Evolutionary conservation across 2,113 vertebrate genomes (phyloP), one percentile per base, ranked within the genome.

Genomic region (Thymallus thymallus): DNA sequence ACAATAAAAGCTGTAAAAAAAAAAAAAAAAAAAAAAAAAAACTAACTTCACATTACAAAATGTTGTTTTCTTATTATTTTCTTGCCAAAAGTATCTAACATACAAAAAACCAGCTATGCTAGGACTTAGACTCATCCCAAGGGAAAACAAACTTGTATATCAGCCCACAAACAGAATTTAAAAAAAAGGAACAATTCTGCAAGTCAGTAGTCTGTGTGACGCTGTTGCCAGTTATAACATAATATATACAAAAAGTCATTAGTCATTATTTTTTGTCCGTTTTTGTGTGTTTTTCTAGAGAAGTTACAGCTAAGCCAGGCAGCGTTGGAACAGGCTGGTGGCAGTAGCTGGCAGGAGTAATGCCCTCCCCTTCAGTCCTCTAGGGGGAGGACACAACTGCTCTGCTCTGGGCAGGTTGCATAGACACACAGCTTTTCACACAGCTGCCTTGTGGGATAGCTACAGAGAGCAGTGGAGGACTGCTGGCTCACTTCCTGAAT

Each of bases 401-500:
- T 94, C 93, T 91, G 87, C 92, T 94, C 92, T 92, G 94, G 93
- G 94, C 95, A 95, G 95, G 94, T 98, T 99, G 97, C 97, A 99
- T 99, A 99, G 97, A 99, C 94, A 88, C 85, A 95, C 95, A 98
- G 95, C 95, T 98, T 51, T 95, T 95, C 93, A 97, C 93, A 92
- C 95, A 98, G 96, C 96, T 98, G 97, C 96, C 95, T 96, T 95
- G 91, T 85, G 93, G 94, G 94, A 92, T 91, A 94, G 96, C 96
- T 98, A 97, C 95, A 95, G 94, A 96, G 94, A 92, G 93, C 94
- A 95, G 94, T 94, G 92, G 93, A 95, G 93, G 93, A 95, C 94
- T 94, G 94, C 92, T 94, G 91, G 94, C 92, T 95, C 93, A 94
- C 93, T 96, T 98, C 96, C 97, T 97, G 96, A 98, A 99, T 96